A percentile compares a stretch with the other conserved stretches of the same genome.
Evolutionary conservation across 2,113 vertebrate genomes (phyloP).

Genomic region (Cephalopterus ornatus): DNA sequence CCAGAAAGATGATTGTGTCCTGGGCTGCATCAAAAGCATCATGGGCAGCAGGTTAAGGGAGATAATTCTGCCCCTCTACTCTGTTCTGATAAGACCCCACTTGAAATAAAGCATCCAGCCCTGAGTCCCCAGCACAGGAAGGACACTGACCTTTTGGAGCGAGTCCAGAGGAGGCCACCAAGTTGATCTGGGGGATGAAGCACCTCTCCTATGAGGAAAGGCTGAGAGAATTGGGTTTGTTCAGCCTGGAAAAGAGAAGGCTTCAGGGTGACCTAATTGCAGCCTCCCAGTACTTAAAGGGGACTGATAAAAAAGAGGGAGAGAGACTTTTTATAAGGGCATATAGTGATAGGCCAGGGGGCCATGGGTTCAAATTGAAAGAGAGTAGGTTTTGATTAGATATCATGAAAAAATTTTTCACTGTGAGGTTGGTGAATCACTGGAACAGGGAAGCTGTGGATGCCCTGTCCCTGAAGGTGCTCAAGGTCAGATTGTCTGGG

Average conservation of each 20-base stretch:
- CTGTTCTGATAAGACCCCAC: not conserved
- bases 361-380: not conserved
- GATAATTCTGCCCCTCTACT: not conserved
- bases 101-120: not conserved
- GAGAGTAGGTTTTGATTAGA: not conserved
- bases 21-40: not conserved
- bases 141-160: not conserved
- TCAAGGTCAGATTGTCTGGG: not conserved
- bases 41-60: fast-evolving
- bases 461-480: not conserved
- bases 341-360: fast-evolving
- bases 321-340: not conserved
- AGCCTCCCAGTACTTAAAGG: not conserved
- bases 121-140: not conserved
- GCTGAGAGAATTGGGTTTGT: not conserved
- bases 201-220: not conserved
- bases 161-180: not conserved
- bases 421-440: not conserved
- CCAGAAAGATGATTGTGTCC: not conserved
- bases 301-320: not conserved
- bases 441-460: not conserved
- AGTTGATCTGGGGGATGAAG: not conserved
- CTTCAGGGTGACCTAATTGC: not conserved
- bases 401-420: not conserved
- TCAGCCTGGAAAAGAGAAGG: not conserved